A percentile compares a stretch with the other conserved stretches of the same genome.
Conservation (phyloP, 2,113 vertebrate species). For the Rhinolophus sinicus region DNA sequence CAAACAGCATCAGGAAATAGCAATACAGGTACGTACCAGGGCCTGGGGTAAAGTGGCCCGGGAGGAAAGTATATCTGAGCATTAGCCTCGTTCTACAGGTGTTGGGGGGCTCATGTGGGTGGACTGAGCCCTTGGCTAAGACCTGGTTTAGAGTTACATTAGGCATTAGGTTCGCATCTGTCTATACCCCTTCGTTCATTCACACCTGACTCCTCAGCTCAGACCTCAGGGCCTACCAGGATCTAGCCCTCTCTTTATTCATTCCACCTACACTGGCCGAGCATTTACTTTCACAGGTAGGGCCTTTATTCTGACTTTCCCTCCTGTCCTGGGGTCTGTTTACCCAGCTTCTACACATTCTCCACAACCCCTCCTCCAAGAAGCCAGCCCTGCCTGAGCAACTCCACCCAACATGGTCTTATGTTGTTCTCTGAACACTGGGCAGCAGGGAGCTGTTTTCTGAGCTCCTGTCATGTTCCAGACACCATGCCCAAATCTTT, state of each 20-base stretch:
- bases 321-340: background rate
- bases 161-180: background rate
- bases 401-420: background rate
- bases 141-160: background rate
- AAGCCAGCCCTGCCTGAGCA: slow-evolving; percentile 5
- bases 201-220: background rate
- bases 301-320: background rate
- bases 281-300: background rate
- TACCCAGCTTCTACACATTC: background rate
- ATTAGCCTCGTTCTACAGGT: background rate
- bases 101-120: background rate
- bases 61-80: background rate
- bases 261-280: background rate
- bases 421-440: background rate
- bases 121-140: background rate
- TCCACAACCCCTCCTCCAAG: slow-evolving; percentile 2
- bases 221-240: background rate
- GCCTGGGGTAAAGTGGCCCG: background rate
- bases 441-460: background rate
- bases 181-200: background rate
- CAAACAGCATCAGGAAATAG: background rate
- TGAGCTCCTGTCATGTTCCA: background rate
- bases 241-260: background rate
- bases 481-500: background rate
- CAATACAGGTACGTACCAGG: background rate